Conservation (phyloP, 2,113 vertebrate species). For the Microcebus griseorufus region DNA sequence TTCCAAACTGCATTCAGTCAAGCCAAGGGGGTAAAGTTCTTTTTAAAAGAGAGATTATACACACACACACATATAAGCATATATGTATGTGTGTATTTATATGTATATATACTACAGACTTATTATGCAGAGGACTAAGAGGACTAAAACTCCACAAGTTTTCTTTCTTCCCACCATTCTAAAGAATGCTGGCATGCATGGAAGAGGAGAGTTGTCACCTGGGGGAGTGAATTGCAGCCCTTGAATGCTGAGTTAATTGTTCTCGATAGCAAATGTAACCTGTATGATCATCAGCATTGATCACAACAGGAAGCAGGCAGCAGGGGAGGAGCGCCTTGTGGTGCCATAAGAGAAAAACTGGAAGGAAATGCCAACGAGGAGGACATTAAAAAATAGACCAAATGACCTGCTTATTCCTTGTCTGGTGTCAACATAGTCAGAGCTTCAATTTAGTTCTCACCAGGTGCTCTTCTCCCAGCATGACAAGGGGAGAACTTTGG, state of each 20-base stretch:
- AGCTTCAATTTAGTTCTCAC: conserved; percentile 71
- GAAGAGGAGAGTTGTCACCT: background rate
- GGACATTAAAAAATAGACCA: conserved; percentile 73
- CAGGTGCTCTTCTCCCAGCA: conserved; percentile 60
- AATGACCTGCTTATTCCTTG: conserved; percentile 59
- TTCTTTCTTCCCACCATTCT: background rate
- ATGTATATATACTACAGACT: background rate
- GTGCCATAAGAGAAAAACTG: background rate
- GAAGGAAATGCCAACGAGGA: conserved; percentile 48
- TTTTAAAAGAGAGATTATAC: background rate
- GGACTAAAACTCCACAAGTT: background rate
- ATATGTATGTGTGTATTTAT: background rate
- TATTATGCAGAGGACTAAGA: background rate
- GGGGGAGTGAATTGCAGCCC: background rate
- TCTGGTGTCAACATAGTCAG: conserved; percentile 57
- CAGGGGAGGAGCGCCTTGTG: background rate
- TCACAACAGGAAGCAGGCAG: conserved; percentile 56
- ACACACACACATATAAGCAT: too few relatives aligned
- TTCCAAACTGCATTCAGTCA: background rate
- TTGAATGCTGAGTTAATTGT: background rate
- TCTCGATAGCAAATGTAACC: conserved; percentile 40
- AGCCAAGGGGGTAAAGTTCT: background rate
- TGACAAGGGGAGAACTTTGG: conserved; percentile 49
- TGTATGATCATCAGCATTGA: conserved; percentile 58
- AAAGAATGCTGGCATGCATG: background rate